Percentiles rank a stretch among this genome's conserved stretches.
These are phyloP conservation scores for Pseudoatta argentina DNA, from an alignment of 1,140 invertebrate genomes.

Conservation along the genomic window DNA sequence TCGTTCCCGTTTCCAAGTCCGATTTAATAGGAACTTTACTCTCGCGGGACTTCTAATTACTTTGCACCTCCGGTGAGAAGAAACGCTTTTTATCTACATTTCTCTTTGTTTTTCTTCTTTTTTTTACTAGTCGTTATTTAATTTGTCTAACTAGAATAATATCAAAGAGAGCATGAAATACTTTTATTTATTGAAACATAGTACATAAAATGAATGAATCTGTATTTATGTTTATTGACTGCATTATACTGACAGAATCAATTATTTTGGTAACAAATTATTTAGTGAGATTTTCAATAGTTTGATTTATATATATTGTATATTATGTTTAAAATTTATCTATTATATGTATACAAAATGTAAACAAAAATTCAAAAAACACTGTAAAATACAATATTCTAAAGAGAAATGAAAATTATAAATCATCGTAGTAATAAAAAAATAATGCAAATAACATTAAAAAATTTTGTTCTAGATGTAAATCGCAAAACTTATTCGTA, in stretches of 20 bases:
- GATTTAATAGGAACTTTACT: conserved; percentile 52
- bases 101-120: neutral
- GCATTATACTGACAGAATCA: neutral
- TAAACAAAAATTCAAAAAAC: neutral
- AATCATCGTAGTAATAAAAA: neutral
- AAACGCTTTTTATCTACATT: conserved; percentile 37
- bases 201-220: neutral
- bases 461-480: neutral
- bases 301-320: neutral
- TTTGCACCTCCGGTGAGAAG: conserved; percentile 12
- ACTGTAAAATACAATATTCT: neutral
- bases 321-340: neutral
- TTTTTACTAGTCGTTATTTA: conserved; percentile 19
- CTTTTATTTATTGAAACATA: neutral
- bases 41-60: conserved; percentile 41
- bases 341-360: neutral
- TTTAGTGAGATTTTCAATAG: neutral
- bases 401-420: neutral
- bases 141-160: conserved; percentile 25
- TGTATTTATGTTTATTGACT: neutral
- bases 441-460: neutral
- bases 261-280: neutral
- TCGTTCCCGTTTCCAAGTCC: conserved; percentile 22
- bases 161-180: neutral
- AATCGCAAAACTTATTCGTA: conserved; percentile 1